Percentiles rank a stretch among this genome's conserved stretches.
Conservation (phyloP, 64 coral and sea anemone genomes). For the Trachythela sp. region DNA sequence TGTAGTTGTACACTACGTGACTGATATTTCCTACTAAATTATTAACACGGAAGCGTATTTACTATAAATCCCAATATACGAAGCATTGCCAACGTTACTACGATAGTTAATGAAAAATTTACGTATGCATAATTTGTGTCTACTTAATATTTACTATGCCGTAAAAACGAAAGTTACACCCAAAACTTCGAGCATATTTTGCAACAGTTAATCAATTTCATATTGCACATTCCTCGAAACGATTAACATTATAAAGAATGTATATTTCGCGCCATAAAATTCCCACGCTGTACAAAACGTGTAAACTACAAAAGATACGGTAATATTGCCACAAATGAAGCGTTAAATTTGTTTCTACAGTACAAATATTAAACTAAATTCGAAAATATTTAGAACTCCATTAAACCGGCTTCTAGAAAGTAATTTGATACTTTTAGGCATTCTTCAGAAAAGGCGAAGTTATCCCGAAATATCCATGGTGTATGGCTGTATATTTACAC, state of each 20-base stretch:
- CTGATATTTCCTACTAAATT: not conserved
- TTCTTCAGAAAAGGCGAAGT: not conserved
- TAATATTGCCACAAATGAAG: not conserved
- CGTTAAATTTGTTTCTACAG: not conserved
- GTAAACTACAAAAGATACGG: not conserved
- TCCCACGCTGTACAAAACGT: not conserved
- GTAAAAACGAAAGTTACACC: not conserved
- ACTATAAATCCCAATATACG: not conserved
- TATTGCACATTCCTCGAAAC: not conserved
- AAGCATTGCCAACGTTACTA: not conserved
- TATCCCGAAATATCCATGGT: not conserved
- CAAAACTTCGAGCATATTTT: not conserved
- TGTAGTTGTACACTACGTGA: not conserved
- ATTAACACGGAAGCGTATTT: not conserved
- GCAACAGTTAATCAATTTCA: not conserved
- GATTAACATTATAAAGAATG: not conserved
- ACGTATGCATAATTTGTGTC: not conserved
- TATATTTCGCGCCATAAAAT: not conserved
- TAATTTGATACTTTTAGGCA: not conserved
- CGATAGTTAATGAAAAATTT: not conserved
- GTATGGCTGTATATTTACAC: not conserved
- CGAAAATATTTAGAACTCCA: not conserved
- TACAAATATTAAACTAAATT: not conserved
- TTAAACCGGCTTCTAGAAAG: not conserved
- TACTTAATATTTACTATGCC: not conserved